Conservation (phyloP, 2,888 invertebrate species). For the Phania funesta region DNA sequence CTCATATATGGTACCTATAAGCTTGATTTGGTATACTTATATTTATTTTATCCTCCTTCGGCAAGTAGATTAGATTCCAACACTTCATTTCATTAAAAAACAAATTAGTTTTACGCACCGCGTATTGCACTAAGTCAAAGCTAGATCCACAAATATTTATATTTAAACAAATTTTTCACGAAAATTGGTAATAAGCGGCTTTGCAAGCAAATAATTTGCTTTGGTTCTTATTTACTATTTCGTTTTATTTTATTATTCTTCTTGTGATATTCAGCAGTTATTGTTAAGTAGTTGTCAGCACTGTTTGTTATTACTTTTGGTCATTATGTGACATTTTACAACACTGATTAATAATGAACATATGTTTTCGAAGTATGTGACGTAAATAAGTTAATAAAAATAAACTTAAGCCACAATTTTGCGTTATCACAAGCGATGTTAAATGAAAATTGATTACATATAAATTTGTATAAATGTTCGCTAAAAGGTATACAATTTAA, state of each 20-base stretch:
- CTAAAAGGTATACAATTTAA: conserved; percentile 22
- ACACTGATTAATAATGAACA: conserved; percentile 9
- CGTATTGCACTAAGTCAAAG: background rate
- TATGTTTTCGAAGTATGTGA: conserved; percentile 49
- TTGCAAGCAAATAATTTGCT: conserved; percentile 27
- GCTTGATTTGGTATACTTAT: background rate
- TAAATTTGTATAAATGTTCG: conserved; percentile 37
- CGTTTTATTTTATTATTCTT: conserved; percentile 18
- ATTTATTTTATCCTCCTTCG: conserved; percentile 34
- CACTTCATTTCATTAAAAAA: background rate
- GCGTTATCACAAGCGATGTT: background rate
- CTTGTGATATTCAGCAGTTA: conserved; percentile 29
- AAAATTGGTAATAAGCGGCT: conserved; percentile 41
- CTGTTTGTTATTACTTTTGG: background rate
- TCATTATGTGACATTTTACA: background rate
- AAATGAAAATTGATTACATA: conserved; percentile 13
- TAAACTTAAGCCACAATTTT: too few species aligned
- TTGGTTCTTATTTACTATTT: conserved; percentile 29
- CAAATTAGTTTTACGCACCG: background rate
- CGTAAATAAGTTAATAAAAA: conserved; percentile 16
- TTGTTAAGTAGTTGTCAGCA: background rate
- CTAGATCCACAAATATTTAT: background rate
- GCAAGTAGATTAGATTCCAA: background rate
- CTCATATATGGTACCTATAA: too few species aligned
- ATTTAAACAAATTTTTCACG: conserved; percentile 3